Conservation (phyloP, 2,888 invertebrate genomes). For the Encarsia formosa region DNA sequence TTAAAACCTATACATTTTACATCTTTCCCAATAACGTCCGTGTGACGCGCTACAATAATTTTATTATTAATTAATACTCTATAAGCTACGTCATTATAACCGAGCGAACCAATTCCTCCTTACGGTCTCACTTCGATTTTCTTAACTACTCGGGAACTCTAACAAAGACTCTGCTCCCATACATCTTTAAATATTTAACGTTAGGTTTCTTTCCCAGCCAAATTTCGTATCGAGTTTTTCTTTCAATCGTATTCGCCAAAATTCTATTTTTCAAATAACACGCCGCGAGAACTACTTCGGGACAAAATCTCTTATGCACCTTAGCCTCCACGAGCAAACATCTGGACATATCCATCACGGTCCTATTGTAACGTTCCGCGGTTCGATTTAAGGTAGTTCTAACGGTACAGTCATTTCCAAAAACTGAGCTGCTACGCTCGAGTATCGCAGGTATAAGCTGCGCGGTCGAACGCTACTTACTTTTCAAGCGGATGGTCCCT, state of each 20-base stretch:
- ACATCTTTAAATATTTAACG: constrained; percentile 17
- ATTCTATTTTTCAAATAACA: constrained; percentile 17
- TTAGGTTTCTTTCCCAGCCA: constrained; percentile 18
- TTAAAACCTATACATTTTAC: constrained; percentile 1
- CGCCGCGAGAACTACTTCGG: constrained; percentile 7
- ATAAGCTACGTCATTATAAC: constrained; percentile 21
- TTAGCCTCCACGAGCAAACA: constrained; percentile 20
- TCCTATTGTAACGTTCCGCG: constrained; percentile 12
- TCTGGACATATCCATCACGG: constrained; percentile 17
- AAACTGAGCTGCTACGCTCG: too few relatives aligned
- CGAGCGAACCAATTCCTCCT: constrained; percentile 21
- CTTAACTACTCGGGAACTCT: constrained; percentile 13
- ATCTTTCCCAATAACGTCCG: constrained; percentile 19
- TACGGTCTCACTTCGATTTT: constrained; percentile 17
- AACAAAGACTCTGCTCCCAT: constrained; percentile 23
- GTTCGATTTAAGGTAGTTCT: too few relatives aligned
- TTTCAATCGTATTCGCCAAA: constrained; percentile 16
- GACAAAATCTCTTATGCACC: constrained; percentile 9
- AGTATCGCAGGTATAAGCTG: too few relatives aligned
- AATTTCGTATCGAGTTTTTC: constrained; percentile 21
- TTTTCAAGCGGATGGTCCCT: too few relatives aligned
- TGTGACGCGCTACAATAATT: constrained; percentile 22
- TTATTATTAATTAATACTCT: constrained; percentile 16
- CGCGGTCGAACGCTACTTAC: too few relatives aligned
- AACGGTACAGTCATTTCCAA: too few relatives aligned